phyloP scores from a whole-genome alignment of 2,888 invertebrate species.

The Athalia rosae region DNA sequence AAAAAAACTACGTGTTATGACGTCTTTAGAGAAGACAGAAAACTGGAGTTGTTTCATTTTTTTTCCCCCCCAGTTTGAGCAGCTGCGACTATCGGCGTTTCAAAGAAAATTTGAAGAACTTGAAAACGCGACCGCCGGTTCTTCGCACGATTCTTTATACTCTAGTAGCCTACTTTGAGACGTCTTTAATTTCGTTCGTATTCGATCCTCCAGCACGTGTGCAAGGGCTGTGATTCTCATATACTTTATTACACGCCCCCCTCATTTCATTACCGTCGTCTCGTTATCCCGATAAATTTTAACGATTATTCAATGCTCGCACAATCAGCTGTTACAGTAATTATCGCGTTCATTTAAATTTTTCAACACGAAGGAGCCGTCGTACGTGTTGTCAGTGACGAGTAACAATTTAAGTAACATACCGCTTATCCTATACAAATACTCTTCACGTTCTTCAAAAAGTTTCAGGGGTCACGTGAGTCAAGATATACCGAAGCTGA shows the following conservation, averaged over 20 bases:
- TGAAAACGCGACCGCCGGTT: too few relatives aligned
- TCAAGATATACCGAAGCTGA: too few relatives aligned
- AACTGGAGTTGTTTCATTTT: conserved; percentile 15
- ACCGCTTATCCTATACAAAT: neutral
- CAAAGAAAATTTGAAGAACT: neutral
- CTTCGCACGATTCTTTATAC: too few relatives aligned
- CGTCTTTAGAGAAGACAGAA: neutral
- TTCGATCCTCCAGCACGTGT: neutral
- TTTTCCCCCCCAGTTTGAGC: neutral
- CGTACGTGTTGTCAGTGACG: neutral
- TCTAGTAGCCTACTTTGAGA: too few relatives aligned
- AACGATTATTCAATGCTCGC: conserved; percentile 28
- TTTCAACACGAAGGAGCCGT: conserved; percentile 26
- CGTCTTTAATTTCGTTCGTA: neutral
- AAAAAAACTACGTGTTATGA: neutral
- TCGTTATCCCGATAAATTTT: conserved; percentile 26
- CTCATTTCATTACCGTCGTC: neutral
- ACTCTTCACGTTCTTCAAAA: neutral
- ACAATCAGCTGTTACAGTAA: conserved; percentile 14
- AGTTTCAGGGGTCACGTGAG: too few relatives aligned
- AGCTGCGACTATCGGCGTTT: conserved; percentile 7
- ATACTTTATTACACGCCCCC: neutral
- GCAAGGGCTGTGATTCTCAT: conserved; percentile 28
- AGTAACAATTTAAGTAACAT: too few relatives aligned
- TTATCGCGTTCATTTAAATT: conserved; percentile 33